phyloP scores from a whole-genome alignment of 92 coral and sea anemone species.

The Siderastrea radians region DNA sequence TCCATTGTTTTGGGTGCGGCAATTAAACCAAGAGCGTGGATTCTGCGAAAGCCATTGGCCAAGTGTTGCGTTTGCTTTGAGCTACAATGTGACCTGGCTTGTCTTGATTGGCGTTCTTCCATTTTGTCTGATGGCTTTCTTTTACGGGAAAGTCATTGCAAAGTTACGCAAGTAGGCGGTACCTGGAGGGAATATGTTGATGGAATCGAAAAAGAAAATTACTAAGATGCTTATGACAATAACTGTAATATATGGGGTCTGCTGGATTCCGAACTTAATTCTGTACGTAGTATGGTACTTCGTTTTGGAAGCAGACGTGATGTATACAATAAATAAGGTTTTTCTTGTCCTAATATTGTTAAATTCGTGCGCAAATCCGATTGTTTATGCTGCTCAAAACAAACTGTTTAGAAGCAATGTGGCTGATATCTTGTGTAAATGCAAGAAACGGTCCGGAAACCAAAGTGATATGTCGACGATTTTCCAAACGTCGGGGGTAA shows the following conservation, averaged over 20 bases:
- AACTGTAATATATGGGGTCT: conserved; percentile 31
- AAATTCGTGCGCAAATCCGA: conserved; percentile 38
- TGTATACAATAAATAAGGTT: conserved; percentile 26
- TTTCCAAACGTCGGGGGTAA: too few relatives aligned
- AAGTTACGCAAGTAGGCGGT: conserved; percentile 6
- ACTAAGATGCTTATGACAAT: conserved; percentile 42
- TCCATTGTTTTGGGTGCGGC: conserved; percentile 18
- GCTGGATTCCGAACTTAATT: conserved; percentile 44
- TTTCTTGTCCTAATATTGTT: conserved; percentile 17
- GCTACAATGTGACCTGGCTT: conserved; percentile 32
- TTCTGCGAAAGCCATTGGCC: conserved; percentile 38
- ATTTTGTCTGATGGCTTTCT: conserved; percentile 29
- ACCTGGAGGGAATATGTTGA: background rate
- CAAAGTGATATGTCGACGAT: background rate
- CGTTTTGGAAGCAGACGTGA: background rate
- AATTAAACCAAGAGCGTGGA: conserved; percentile 19
- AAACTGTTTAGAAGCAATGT: conserved; percentile 7
- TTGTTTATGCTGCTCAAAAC: conserved; percentile 32
- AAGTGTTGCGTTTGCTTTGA: background rate
- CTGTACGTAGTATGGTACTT: conserved; percentile 19
- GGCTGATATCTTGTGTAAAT: background rate
- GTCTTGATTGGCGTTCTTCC: conserved; percentile 34
- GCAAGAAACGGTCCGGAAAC: background rate
- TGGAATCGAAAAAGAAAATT: conserved; percentile 17
- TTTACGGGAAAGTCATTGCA: conserved; percentile 16